A percentile compares a stretch with the other conserved stretches of the same genome.
Conservation (phyloP, 1,140 invertebrate species). For the Heliothis virescens region DNA sequence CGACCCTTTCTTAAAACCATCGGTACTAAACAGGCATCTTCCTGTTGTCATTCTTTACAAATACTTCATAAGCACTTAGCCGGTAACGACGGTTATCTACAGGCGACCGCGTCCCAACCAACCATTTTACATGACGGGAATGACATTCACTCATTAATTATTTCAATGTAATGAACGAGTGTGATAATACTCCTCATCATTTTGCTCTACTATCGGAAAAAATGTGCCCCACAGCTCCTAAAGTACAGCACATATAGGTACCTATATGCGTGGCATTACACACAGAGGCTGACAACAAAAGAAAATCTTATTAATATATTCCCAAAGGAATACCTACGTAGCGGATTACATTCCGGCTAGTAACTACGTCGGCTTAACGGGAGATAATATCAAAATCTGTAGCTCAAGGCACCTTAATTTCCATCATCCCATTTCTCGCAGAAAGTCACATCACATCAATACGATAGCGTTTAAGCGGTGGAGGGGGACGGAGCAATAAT, state of each 20-base stretch:
- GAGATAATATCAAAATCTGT: slow-evolving; percentile 47
- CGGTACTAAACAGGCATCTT: slow-evolving; percentile 26
- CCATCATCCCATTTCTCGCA: slow-evolving; percentile 56
- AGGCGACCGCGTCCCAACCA: neutral
- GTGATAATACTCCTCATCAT: slow-evolving; percentile 24
- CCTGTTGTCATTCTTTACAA: slow-evolving; percentile 46
- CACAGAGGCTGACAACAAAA: slow-evolving; percentile 30
- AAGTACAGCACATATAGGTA: neutral
- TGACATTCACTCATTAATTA: slow-evolving; percentile 25
- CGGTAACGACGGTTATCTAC: slow-evolving; percentile 4
- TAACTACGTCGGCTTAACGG: slow-evolving; percentile 27
- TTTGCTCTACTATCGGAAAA: slow-evolving; percentile 13
- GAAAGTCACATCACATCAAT: slow-evolving; percentile 58
- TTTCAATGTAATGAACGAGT: slow-evolving; percentile 26
- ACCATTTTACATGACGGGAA: neutral
- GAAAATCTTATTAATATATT: slow-evolving; percentile 45
- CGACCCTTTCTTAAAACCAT: slow-evolving; percentile 51
- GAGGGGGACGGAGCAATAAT: slow-evolving; percentile 51
- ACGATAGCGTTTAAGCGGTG: slow-evolving; percentile 51
- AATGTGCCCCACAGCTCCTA: neutral
- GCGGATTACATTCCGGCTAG: slow-evolving; percentile 29
- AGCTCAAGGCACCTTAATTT: slow-evolving; percentile 53
- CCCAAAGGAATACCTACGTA: slow-evolving; percentile 37
- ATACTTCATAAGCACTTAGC: slow-evolving; percentile 47
- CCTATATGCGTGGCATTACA: slow-evolving; percentile 7